Evolutionary conservation across 1,140 invertebrate species (phyloP).

Genomic region (Triops longicaudatus): DNA sequence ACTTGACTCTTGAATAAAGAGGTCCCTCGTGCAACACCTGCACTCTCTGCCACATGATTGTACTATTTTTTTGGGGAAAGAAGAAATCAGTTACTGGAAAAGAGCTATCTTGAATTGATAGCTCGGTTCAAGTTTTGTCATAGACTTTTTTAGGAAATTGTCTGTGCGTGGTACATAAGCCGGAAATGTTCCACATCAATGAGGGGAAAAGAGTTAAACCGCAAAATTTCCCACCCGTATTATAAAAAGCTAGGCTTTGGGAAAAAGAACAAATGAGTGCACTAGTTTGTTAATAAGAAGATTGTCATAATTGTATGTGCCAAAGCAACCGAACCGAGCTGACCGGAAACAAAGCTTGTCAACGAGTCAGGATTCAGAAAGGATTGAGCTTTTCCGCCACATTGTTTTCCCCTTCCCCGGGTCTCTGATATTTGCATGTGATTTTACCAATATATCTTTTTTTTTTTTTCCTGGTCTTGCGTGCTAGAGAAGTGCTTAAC

Average conservation of each 20-base stretch:
- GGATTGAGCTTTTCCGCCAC: conserved; percentile 2
- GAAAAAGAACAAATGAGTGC: background rate
- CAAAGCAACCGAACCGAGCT: background rate
- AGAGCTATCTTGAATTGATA: background rate
- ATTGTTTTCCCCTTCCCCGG: background rate
- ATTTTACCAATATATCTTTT: background rate
- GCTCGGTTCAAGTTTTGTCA: background rate
- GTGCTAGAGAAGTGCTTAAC: background rate
- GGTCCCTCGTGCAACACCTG: background rate
- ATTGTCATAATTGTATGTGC: background rate
- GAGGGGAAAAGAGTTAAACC: background rate
- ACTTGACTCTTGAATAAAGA: background rate
- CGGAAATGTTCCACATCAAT: background rate
- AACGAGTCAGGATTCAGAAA: conserved; percentile 11
- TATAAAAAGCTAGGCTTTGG: background rate
- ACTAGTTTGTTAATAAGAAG: conserved; percentile 3
- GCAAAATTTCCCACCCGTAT: conserved; percentile 7
- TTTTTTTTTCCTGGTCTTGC: background rate
- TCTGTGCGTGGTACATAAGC: background rate
- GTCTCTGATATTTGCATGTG: background rate
- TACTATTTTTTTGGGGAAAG: background rate
- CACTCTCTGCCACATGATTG: background rate
- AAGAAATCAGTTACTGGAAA: background rate
- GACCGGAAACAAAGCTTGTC: conserved; percentile 1
- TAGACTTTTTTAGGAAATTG: background rate